Percentiles rank a stretch among this genome's conserved stretches.
Evolutionary conservation across 2,888 invertebrate genomes (phyloP).

Genomic region (Orthosia gracilis): DNA sequence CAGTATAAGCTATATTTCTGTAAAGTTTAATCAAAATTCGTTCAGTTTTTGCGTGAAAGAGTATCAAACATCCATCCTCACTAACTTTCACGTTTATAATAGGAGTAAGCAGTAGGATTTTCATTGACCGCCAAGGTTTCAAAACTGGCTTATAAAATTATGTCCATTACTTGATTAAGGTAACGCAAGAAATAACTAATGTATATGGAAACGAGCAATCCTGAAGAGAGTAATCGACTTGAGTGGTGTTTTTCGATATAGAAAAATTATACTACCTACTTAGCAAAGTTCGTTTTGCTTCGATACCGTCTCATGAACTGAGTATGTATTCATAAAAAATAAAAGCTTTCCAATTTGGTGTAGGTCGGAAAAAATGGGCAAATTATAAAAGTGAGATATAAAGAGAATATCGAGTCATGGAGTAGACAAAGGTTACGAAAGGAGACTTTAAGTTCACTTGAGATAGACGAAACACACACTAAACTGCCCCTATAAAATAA

Average conservation of each 20-base stretch:
- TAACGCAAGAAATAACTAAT: slow-evolving; percentile 32
- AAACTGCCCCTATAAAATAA: neutral
- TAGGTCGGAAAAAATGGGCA: neutral
- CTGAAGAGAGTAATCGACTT: slow-evolving; percentile 33
- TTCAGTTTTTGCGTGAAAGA: too few relatives aligned
- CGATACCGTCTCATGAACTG: slow-evolving; percentile 7
- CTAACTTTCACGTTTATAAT: too few relatives aligned
- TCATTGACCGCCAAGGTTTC: neutral
- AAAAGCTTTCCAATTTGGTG: slow-evolving; percentile 17
- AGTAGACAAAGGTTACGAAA: neutral
- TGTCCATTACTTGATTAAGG: slow-evolving; percentile 49
- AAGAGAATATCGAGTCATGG: neutral
- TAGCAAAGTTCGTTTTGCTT: slow-evolving; percentile 11
- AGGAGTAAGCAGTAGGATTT: too few relatives aligned
- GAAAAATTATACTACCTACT: slow-evolving; percentile 21
- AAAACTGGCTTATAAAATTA: slow-evolving; percentile 8
- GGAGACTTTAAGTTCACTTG: neutral
- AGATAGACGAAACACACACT: neutral
- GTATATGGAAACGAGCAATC: slow-evolving; percentile 32
- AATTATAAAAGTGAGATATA: neutral
- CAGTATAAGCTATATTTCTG: too few relatives aligned
- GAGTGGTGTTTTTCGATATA: slow-evolving; percentile 41
- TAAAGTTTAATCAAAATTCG: too few relatives aligned
- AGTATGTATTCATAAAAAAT: slow-evolving; percentile 30
- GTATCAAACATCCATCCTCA: too few relatives aligned